These are phyloP conservation scores for Beris morrisii DNA, from an alignment of 2,888 invertebrate genomes.

Conservation along the genomic window DNA sequence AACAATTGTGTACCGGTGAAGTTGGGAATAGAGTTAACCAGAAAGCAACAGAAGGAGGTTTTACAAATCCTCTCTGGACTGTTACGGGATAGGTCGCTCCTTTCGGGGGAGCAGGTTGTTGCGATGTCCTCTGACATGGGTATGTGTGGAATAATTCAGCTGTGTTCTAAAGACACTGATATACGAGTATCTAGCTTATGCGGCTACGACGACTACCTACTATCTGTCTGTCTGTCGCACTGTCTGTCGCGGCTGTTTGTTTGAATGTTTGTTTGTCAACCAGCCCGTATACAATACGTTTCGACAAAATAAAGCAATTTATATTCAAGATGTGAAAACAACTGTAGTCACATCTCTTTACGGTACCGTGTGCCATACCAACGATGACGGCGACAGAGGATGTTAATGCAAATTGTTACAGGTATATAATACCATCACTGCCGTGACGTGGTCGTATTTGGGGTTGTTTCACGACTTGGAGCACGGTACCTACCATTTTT, in stretches of 20 bases:
- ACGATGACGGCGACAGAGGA: slow-evolving; percentile 27
- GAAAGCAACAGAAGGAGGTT: slow-evolving; percentile 32
- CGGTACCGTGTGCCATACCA: slow-evolving; percentile 36
- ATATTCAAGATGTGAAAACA: slow-evolving; percentile 56
- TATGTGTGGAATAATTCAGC: slow-evolving; percentile 35
- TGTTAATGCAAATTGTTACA: slow-evolving; percentile 39
- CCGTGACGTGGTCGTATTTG: not conserved
- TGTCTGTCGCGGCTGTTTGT: slow-evolving; percentile 15
- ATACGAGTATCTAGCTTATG: slow-evolving; percentile 31
- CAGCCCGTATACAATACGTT: slow-evolving; percentile 45
- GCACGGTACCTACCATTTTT: not conserved
- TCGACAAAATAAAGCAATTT: slow-evolving; percentile 54
- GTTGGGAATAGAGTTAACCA: slow-evolving; percentile 32
- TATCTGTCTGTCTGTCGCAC: slow-evolving; percentile 34
- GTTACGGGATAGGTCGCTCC: slow-evolving; percentile 31
- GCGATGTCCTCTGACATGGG: slow-evolving; percentile 18
- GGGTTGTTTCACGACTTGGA: not conserved
- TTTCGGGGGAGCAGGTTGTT: slow-evolving; percentile 11
- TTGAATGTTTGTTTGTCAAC: slow-evolving; percentile 45
- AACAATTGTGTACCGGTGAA: slow-evolving; percentile 27
- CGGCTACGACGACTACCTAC: slow-evolving; percentile 5
- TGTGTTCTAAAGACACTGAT: slow-evolving; percentile 31
- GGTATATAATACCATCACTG: slow-evolving; percentile 30
- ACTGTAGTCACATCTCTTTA: slow-evolving; percentile 40
- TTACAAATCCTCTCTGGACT: slow-evolving; percentile 33